Evolutionary conservation across 2,797 vertebrate genomes (phyloP).

Genomic region (Scarus forsteni): DNA sequence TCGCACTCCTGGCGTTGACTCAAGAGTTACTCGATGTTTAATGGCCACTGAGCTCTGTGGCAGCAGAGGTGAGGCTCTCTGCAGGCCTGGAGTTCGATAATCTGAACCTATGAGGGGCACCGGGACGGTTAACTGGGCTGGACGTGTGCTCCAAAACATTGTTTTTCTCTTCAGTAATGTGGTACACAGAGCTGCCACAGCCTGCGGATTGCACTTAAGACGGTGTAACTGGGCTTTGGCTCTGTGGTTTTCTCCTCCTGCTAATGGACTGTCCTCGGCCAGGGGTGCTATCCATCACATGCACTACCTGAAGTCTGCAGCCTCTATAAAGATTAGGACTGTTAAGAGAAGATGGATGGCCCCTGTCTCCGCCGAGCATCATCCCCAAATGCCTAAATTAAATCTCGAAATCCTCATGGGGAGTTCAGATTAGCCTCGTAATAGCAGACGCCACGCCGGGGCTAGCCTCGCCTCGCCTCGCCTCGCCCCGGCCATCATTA

Average conservation of each 20-base stretch:
- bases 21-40: constrained; percentile 33
- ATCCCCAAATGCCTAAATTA: constrained; percentile 90
- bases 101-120: constrained; percentile 44
- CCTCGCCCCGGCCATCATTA: constrained; percentile 67
- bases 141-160: constrained; percentile 67
- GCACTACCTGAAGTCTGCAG: constrained; percentile 87
- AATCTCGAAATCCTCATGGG: constrained; percentile 89
- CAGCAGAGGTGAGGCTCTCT: constrained; percentile 37
- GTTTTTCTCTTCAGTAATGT: constrained; percentile 53
- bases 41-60: constrained; percentile 36
- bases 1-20: constrained; percentile 43
- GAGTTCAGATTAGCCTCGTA: constrained; percentile 88
- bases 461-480: constrained; percentile 57
- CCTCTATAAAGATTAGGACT: constrained; percentile 93
- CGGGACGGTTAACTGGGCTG: constrained; percentile 60
- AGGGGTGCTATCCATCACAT: constrained; percentile 89
- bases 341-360: constrained; percentile 95
- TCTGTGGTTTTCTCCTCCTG: constrained; percentile 75
- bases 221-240: constrained; percentile 70
- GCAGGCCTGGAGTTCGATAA: constrained; percentile 43
- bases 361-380: constrained; percentile 85
- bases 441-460: constrained; percentile 69
- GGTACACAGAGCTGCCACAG: constrained; percentile 62
- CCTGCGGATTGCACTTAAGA: constrained; percentile 68
- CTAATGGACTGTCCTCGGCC: constrained; percentile 82